phyloP scores from a whole-genome alignment of 2,797 vertebrate genomes.

The Molossus molossus region DNA sequence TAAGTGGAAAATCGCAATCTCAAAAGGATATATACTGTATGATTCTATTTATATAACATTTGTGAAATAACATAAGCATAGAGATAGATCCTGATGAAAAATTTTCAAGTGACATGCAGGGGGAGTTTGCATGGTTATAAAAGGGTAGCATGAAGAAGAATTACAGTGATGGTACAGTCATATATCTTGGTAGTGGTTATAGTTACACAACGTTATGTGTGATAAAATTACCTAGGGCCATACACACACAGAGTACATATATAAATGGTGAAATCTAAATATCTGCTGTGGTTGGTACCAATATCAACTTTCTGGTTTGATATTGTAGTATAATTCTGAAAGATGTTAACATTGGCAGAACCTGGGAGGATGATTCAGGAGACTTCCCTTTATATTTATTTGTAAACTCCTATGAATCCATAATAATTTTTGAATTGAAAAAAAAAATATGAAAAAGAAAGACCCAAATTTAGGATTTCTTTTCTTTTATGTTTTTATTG shows the following conservation, averaged over 20 bases:
- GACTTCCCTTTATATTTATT: not conserved
- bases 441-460: not conserved
- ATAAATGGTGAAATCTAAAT: not conserved
- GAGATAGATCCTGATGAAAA: not conserved
- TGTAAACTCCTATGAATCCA: not conserved
- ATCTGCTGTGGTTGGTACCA: not conserved
- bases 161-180: not conserved
- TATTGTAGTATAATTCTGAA: constrained; percentile 1
- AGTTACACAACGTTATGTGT: not conserved
- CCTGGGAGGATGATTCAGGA: not conserved
- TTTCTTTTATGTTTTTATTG: not conserved
- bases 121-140: not conserved
- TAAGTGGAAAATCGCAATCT: not conserved
- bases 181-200: not conserved
- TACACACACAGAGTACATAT: not conserved
- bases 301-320: not conserved
- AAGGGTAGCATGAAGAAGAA: not conserved
- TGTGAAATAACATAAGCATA: not conserved
- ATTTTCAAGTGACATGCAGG: not conserved
- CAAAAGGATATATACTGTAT: not conserved
- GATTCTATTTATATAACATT: not conserved
- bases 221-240: not conserved
- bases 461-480: not conserved
- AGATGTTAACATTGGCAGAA: not conserved
- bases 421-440: constrained; percentile 10